A percentile compares a stretch with the other conserved stretches of the same genome.
These are phyloP conservation scores for Cynodonichthys magdalenae DNA, from an alignment of 2,797 vertebrate species.

Conservation along the genomic window DNA sequence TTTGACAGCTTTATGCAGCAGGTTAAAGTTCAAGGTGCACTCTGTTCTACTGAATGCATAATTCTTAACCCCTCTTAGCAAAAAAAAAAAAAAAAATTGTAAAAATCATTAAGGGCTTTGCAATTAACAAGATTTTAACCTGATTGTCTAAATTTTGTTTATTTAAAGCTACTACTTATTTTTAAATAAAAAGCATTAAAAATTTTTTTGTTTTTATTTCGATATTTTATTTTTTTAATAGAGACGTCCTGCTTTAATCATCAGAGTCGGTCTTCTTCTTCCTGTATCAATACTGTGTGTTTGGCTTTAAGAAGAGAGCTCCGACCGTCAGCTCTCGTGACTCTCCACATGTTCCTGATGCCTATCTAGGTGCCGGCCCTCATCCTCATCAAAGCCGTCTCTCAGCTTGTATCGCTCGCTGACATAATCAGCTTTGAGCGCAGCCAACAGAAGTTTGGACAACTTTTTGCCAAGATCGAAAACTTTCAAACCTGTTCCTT, in stretches of 20 bases:
- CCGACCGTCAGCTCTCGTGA: constrained; percentile 63
- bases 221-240: background rate
- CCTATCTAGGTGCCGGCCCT: constrained; percentile 61
- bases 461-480: constrained; percentile 42
- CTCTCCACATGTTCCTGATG: constrained; percentile 61
- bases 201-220: background rate
- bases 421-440: constrained; percentile 70
- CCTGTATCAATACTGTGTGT: constrained; percentile 23
- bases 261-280: constrained; percentile 3
- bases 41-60: constrained; percentile 2
- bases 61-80: constrained; percentile 11
- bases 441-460: constrained; percentile 29
- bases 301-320: constrained; percentile 35
- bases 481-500: constrained; percentile 53
- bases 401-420: constrained; percentile 46
- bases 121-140: background rate
- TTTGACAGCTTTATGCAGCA: constrained; percentile 29
- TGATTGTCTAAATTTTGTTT: too few relatives aligned
- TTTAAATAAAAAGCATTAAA: too few relatives aligned
- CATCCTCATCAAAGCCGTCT: constrained; percentile 64
- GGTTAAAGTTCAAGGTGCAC: constrained; percentile 11
- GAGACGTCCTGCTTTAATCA: background rate
- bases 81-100: constrained; percentile 16
- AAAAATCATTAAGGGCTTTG: background rate
- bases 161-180: too few relatives aligned